These are phyloP conservation scores for Pangasius sanitwongsei DNA, from an alignment of 2,797 vertebrate species.

Conservation along the genomic window DNA sequence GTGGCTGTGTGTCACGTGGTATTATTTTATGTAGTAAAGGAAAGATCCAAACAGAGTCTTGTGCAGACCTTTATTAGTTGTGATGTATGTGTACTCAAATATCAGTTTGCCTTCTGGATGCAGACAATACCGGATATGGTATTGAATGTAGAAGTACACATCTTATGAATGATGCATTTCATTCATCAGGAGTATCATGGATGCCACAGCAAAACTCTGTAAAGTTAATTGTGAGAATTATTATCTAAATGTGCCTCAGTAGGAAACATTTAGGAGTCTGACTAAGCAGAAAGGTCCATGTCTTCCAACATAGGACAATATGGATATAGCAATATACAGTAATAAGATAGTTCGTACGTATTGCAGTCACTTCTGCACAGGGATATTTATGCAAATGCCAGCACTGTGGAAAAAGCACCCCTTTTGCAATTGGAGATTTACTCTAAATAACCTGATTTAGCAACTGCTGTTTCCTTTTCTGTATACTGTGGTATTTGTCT, in stretches of 20 bases:
- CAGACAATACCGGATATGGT: not conserved
- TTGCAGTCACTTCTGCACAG: conserved; percentile 32
- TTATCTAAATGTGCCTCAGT: not conserved
- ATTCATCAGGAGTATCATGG: not conserved
- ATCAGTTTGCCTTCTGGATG: not conserved
- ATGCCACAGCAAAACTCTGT: not conserved
- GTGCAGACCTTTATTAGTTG: not conserved
- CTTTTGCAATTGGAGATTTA: not conserved
- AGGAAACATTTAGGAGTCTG: not conserved
- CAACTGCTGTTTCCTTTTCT: not conserved
- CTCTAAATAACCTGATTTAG: conserved; percentile 48
- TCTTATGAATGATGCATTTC: conserved; percentile 1
- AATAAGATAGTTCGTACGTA: not conserved
- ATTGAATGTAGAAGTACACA: not conserved
- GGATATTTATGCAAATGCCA: conserved; percentile 57
- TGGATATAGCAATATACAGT: not conserved
- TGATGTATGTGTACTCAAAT: not conserved
- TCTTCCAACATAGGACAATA: not conserved
- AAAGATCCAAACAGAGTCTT: not conserved
- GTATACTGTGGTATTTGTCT: not conserved
- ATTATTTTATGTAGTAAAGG: not conserved
- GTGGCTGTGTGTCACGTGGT: not conserved
- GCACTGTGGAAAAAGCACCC: conserved; percentile 41
- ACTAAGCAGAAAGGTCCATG: not conserved
- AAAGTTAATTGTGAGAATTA: not conserved